Base-by-base conservation (phyloP, 2,888 invertebrate genomes). In the Busseola fusca region DNA sequence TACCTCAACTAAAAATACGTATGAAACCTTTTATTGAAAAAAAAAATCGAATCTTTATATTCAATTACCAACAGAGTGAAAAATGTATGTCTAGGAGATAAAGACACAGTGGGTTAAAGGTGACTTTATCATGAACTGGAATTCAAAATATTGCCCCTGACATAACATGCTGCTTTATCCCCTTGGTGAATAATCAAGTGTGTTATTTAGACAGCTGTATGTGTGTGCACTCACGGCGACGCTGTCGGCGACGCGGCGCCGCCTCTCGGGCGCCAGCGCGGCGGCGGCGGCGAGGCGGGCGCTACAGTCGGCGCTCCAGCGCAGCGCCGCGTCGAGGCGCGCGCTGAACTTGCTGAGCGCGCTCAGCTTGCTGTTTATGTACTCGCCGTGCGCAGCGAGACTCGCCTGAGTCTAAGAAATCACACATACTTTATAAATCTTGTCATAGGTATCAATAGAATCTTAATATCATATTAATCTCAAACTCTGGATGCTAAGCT, bases 311-410 rank as follows among this genome's bases (percentile, higher is more conserved):
- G 3, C 68, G 66, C 85, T 85, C 87, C 85, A 84, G 14, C n/a
- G 66, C 45, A 82, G 80, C 70, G 96, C 96, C 37, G 92, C 92
- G 84, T 96, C 96, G 81, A 97, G 92, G 30, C 96, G 96, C 78
- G 94, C 93, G 62, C 93, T 90, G 89, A 96, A 96, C 90, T 96
- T 96, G 88, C 93, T 93, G 81, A 97, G 93, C 81, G 96, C 96
- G 18, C 93, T 86, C 87, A 97, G 92, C 91, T 96, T 96, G 83
- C 94, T 94, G 85, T 94, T 93, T 59, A 97, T 94, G 88, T 96
- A 96, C 84, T 96, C 95, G 60, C 96, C 94, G 90, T 97, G 96
- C 76, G 93, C 94, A 7, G 92, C 87, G 74, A 97, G 90, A 75
- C 92, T 92, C 9, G 90, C 81, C 77, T 92, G 91, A 21, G 95